These are phyloP conservation scores for Goniozus legneri DNA, from an alignment of 1,140 invertebrate genomes.

Conservation along the genomic window DNA sequence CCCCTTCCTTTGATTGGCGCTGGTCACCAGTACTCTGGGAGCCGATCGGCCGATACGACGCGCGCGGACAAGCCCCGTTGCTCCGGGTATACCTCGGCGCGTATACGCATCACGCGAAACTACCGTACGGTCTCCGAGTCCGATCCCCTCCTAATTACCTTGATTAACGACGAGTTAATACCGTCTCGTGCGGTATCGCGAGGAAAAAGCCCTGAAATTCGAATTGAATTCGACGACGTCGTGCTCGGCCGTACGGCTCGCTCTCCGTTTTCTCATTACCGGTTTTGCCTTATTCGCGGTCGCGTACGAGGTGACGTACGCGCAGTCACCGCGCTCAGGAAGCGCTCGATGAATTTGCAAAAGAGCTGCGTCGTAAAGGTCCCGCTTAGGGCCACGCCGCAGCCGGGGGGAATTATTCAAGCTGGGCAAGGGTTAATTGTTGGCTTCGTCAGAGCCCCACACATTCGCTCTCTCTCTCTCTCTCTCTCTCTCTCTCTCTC, in stretches of 20 bases:
- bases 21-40: slow-evolving; percentile 23
- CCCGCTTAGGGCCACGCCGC: slow-evolving; percentile 19
- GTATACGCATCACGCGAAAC: not conserved
- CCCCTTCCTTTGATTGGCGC: slow-evolving; percentile 30
- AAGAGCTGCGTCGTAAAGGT: slow-evolving; percentile 23
- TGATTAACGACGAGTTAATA: slow-evolving; percentile 12
- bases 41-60: slow-evolving; percentile 8
- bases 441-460: slow-evolving; percentile 19
- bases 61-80: slow-evolving; percentile 1
- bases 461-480: too few species aligned
- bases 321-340: slow-evolving; percentile 7
- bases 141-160: too few species aligned
- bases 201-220: too few species aligned
- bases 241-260: not conserved
- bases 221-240: slow-evolving; percentile 14
- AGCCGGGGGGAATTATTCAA: slow-evolving; percentile 26
- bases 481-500: too few species aligned
- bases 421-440: slow-evolving; percentile 31
- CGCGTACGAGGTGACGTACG: slow-evolving; percentile 9
- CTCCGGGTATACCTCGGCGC: not conserved
- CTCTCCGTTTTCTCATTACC: not conserved
- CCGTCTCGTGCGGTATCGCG: too few species aligned
- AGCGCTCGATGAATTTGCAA: slow-evolving; percentile 26
- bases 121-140: not conserved
- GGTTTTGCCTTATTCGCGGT: slow-evolving; percentile 10